Evolutionary conservation across 2,888 invertebrate genomes (phyloP), one percentile per base, ranked within the genome.

Genomic region (Drosophila antonietae): DNA sequence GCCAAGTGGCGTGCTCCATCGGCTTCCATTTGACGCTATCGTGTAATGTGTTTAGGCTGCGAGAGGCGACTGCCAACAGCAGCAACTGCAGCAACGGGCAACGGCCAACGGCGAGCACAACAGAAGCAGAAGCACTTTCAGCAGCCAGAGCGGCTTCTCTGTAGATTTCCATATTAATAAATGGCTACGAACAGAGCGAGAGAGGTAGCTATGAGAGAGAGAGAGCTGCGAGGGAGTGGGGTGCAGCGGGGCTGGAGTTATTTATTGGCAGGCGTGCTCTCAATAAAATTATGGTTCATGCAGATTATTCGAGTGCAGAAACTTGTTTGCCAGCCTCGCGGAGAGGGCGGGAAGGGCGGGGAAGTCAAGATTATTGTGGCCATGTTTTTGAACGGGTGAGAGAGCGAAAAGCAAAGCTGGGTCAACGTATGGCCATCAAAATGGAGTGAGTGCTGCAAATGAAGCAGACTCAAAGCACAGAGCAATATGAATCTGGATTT

Each of bases 141-240:
- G 59, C 75, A 60, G 64, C 59, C 73, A 56, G 33, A 35, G 83
- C 83, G 83, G 88, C 88, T 74, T 73, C 81, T 80, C 88, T 81
- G 88, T 83, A 86, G 86, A 86, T 88, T 87, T 87, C 84, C 84
- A 87, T 87, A 87, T 87, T 87, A 88, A 87, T 87, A 87, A 87
- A 88, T 88, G 86, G 88, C 83, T 75, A 75, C 71, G 75, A 73
- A 74, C 18, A 12, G 49, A 51, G 12, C n/a, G 49, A 51, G 62
- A 72, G 20, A 20, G 10, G 18, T 15, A 20, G 15, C 15, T 18
- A 10, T 20, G 12, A 14, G 33, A 55, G 46, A 46, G 31, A 18
- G 28, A 20, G n/a, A 15, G 18, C n/a, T 18, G 2, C 33, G 53
- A 10, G 8, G 9, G 20, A 31, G 28, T 46, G 66, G 31, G 43